A percentile compares a stretch with the other conserved stretches of the same genome.
phyloP scores from a whole-genome alignment of 1,140 invertebrate species.

The Prorops nasuta region DNA sequence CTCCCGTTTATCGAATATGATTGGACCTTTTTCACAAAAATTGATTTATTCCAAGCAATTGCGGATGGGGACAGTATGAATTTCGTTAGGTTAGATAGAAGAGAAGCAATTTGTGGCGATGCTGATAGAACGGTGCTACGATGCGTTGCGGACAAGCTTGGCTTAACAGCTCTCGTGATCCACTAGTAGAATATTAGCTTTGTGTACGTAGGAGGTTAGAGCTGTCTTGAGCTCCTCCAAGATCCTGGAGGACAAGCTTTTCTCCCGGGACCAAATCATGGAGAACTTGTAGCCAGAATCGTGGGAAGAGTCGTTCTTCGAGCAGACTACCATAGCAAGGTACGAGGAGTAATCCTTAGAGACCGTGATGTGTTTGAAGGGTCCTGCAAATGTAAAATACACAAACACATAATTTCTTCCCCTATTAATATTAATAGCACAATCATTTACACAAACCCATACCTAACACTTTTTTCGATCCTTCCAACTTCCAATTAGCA shows the following conservation, averaged over 20 bases:
- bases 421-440: too few relatives aligned
- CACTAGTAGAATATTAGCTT: slow-evolving; percentile 16
- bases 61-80: too few relatives aligned
- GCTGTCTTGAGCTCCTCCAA: slow-evolving; percentile 19
- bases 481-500: slow-evolving; percentile 19
- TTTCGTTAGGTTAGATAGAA: too few relatives aligned
- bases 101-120: too few relatives aligned
- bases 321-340: slow-evolving; percentile 21
- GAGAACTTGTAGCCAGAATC: slow-evolving; percentile 21
- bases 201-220: slow-evolving; percentile 21
- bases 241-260: slow-evolving; percentile 13
- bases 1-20: too few relatives aligned
- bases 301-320: slow-evolving; percentile 11
- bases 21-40: too few relatives aligned
- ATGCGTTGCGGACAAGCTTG: too few relatives aligned
- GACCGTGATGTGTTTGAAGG: slow-evolving; percentile 16
- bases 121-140: too few relatives aligned
- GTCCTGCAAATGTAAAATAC: slow-evolving; percentile 17
- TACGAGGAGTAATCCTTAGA: slow-evolving; percentile 15
- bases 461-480: slow-evolving; percentile 13
- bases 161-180: slow-evolving; percentile 20
- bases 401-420: slow-evolving; percentile 1
- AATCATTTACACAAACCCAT: too few relatives aligned
- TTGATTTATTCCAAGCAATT: too few relatives aligned
- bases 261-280: slow-evolving; percentile 36